Percentiles rank a stretch among this genome's conserved stretches.
These are phyloP conservation scores for Palaemon carinicauda DNA, from an alignment of 1,140 invertebrate genomes.

Conservation along the genomic window DNA sequence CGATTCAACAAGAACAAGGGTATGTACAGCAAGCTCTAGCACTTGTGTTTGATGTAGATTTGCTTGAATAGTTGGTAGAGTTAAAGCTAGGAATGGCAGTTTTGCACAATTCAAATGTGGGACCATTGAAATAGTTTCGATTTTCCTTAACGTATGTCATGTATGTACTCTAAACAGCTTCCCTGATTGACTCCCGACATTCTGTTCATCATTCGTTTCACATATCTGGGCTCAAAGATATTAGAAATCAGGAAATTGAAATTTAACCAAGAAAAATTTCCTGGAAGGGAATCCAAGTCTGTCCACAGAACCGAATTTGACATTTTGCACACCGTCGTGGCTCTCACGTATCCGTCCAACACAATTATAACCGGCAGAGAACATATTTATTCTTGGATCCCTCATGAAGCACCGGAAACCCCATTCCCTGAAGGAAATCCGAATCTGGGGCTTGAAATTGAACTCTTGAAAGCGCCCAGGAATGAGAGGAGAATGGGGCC, in stretches of 20 bases:
- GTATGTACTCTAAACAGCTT: neutral
- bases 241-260: neutral
- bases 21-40: neutral
- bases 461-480: no score
- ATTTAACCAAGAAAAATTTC: neutral
- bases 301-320: neutral
- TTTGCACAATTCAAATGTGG: no score
- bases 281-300: neutral
- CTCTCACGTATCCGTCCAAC: neutral
- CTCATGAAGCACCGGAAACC: no score
- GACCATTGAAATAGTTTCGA: no score
- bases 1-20: neutral
- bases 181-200: neutral
- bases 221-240: no score
- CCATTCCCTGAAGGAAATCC: neutral
- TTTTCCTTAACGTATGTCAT: no score
- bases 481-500: no score
- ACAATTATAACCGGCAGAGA: neutral
- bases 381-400: neutral
- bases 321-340: neutral
- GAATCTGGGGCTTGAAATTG: no score
- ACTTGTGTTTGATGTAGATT: no score
- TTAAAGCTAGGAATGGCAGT: no score
- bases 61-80: no score
- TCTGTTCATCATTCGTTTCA: neutral